A percentile compares a stretch with the other conserved stretches of the same genome.
phyloP scores from a whole-genome alignment of 2,888 invertebrate genomes.

The Hipparchia sbordonii region DNA sequence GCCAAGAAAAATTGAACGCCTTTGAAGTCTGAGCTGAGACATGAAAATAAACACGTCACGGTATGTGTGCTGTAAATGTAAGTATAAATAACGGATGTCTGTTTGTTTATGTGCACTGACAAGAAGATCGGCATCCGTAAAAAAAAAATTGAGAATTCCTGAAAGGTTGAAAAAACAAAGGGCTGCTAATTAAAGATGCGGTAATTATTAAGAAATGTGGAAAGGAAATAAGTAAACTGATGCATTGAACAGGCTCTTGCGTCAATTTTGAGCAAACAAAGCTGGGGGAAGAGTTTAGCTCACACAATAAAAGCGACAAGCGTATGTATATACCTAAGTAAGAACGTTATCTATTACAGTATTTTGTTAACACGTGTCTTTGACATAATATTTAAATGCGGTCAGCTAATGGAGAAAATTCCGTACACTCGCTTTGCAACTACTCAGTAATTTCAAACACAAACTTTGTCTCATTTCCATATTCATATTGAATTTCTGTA shows the following conservation, averaged over 20 bases:
- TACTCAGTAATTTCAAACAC: neutral
- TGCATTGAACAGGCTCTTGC: too few species aligned
- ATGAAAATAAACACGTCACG: conserved; percentile 19
- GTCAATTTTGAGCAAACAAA: too few species aligned
- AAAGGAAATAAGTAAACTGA: too few species aligned
- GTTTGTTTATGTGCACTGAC: neutral
- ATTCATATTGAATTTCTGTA: conserved; percentile 8
- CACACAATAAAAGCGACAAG: too few species aligned
- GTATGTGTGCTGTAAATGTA: neutral
- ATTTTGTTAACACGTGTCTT: conserved; percentile 3
- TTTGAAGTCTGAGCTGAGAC: conserved; percentile 29
- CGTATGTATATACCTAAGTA: too few species aligned
- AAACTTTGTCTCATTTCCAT: conserved; percentile 12
- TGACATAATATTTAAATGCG: conserved; percentile 2
- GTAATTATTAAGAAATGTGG: too few species aligned
- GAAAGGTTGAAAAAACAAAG: too few species aligned
- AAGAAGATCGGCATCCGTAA: too few species aligned
- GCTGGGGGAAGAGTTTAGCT: too few species aligned
- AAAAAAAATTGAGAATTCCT: too few species aligned
- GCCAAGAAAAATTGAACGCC: conserved; percentile 26
- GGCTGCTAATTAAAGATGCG: too few species aligned
- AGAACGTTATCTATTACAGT: neutral
- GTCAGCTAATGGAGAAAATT: conserved; percentile 6
- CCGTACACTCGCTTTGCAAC: neutral
- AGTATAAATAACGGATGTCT: neutral